Base-by-base conservation (phyloP, 2,888 invertebrate genomes). In the Pandemis cinnamomeana region DNA sequence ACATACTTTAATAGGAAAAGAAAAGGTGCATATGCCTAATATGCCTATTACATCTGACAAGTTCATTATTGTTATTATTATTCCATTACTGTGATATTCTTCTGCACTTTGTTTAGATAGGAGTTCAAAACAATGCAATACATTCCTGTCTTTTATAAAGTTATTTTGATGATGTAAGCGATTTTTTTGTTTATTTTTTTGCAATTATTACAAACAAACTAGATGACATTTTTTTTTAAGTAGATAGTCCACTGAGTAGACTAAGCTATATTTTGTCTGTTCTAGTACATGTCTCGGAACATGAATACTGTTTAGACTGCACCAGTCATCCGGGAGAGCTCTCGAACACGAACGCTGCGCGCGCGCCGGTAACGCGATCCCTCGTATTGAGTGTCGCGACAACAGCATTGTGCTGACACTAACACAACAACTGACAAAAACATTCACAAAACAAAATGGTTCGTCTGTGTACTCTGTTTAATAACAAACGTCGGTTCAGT, bases 331-430 rank as follows among this genome's bases (percentile, higher is more conserved):
- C 20, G 58, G 27, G 58, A 51, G 51, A n/a, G 27, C 27, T 4
- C 27, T 15, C 15, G 20, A 55, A 7, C 53, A 1, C 53, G 53
- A 15, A 15, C 53, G 20, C 58, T 20, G 55, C 58, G 58, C 58
- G 58, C 27, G 27, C 58, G 58, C 58, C 27, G 27, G 58, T 11
- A 58, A 58, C 5, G 11, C 5, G 27, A 58, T 27, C 58, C 53
- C 15, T 20, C 58, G 27, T 27, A 10, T 58, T 11, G 58, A 10
- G 58, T 27, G 58, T 58, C 58, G 27, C 58, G 11, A 27, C 27
- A 58, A 58, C 58, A 58, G 11, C 58, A 58, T 58, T 58, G 58
- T 58, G 11, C 27, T 11, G 58, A 51, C 58, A 8, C 27, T 20
- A 58, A 27, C 5, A 27, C 58, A 8, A 58, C 5, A 58, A 51